phyloP scores from a whole-genome alignment of 2,113 vertebrate genomes.

The Colius striatus region DNA sequence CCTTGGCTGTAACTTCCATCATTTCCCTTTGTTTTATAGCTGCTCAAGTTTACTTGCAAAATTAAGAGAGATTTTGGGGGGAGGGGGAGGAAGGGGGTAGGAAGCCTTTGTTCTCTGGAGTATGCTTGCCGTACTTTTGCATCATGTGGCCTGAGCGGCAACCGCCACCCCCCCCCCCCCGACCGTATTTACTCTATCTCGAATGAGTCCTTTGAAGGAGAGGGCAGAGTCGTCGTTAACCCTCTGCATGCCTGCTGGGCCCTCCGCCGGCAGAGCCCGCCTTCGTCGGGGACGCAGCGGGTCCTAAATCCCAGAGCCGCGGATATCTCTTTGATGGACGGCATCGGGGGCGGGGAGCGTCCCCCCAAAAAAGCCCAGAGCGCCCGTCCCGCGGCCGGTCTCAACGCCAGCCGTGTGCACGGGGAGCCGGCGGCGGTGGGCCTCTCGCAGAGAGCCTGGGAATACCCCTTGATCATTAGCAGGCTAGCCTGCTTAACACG shows the following conservation, averaged over 20 bases:
- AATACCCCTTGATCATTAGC: slow-evolving; percentile 39
- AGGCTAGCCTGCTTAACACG: slow-evolving; percentile 69
- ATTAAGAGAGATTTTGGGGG: slow-evolving; percentile 71
- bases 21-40: slow-evolving; percentile 72
- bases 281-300: too few species aligned
- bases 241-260: slow-evolving; percentile 58
- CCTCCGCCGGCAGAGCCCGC: not conserved
- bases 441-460: slow-evolving; percentile 26
- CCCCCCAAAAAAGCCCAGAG: not conserved
- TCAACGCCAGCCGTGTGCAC: not conserved
- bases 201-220: slow-evolving; percentile 62
- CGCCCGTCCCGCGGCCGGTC: not conserved
- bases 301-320: not conserved
- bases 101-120: slow-evolving; percentile 77
- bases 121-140: slow-evolving; percentile 71
- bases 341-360: not conserved
- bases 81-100: slow-evolving; percentile 48
- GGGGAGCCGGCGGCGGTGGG: not conserved
- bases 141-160: slow-evolving; percentile 63
- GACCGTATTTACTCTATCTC: slow-evolving; percentile 64
- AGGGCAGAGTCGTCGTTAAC: slow-evolving; percentile 72
- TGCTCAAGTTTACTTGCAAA: slow-evolving; percentile 76
- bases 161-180: not conserved
- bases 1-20: slow-evolving; percentile 70
- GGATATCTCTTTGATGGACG: not conserved